These are phyloP conservation scores for Diceros bicornis DNA, from an alignment of 2,797 vertebrate species.

Conservation along the genomic window DNA sequence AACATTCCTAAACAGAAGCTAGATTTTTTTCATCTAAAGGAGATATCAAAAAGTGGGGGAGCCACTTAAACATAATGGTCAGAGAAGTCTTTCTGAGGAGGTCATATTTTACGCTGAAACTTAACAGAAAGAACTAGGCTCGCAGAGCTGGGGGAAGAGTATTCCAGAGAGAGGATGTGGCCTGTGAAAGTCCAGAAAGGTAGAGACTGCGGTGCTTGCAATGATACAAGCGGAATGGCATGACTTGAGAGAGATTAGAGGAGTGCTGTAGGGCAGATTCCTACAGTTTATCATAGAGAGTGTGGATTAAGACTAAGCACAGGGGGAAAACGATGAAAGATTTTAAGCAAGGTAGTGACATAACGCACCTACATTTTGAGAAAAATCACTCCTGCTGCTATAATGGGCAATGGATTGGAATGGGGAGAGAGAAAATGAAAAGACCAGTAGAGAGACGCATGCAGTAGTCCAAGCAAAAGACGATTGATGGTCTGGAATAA, in stretches of 20 bases:
- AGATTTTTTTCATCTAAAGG: not conserved
- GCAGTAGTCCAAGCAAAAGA: not conserved
- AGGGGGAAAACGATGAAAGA: not conserved
- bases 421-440: not conserved
- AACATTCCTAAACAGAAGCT: not conserved
- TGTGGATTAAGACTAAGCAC: not conserved
- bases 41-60: not conserved
- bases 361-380: not conserved
- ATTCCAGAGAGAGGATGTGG: not conserved
- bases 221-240: accelerated
- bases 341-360: constrained; percentile 1
- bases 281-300: not conserved
- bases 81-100: not conserved
- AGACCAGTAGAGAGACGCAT: not conserved
- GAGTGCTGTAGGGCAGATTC: not conserved
- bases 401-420: not conserved
- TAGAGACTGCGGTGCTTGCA: accelerated
- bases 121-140: not conserved
- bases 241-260: not conserved
- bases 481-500: not conserved
- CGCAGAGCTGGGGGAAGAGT: not conserved
- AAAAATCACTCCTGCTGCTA: constrained; percentile 30
- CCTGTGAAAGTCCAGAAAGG: not conserved
- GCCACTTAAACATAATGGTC: not conserved
- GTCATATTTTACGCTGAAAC: not conserved